A percentile compares a stretch with the other conserved stretches of the same genome.
Conservation (phyloP, 2,797 vertebrate species). For the Lepilemur septentrionalis region DNA sequence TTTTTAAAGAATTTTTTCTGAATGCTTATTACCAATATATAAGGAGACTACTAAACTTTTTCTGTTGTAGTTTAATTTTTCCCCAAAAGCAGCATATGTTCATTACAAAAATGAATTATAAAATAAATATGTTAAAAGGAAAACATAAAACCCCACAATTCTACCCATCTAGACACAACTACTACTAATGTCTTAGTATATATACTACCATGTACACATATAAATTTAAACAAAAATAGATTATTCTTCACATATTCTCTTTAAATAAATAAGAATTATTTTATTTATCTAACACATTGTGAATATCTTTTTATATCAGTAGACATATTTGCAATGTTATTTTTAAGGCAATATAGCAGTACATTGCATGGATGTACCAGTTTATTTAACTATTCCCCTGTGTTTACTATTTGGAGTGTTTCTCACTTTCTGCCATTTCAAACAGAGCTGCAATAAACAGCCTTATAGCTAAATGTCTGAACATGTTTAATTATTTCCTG, state of each 20-base stretch:
- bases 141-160: slow-evolving; percentile 21
- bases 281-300: not conserved
- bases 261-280: not conserved
- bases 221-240: not conserved
- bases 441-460: not conserved
- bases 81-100: not conserved
- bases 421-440: slow-evolving; percentile 35
- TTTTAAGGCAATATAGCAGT: not conserved
- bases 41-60: slow-evolving; percentile 8
- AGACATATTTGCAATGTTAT: slow-evolving; percentile 9
- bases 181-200: slow-evolving; percentile 23
- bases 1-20: slow-evolving; percentile 45
- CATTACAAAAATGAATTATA: slow-evolving; percentile 4
- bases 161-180: not conserved
- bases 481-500: slow-evolving; percentile 25
- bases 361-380: not conserved
- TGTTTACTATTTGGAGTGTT: not conserved
- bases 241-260: not conserved
- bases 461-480: not conserved
- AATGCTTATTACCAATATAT: slow-evolving; percentile 1
- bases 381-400: not conserved
- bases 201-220: not conserved
- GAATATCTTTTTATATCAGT: not conserved
- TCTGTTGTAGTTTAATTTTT: not conserved
- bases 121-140: not conserved